A percentile compares a stretch with the other conserved stretches of the same genome.
Conservation (phyloP, 2,113 vertebrate species). For the Calidris pygmaea region DNA sequence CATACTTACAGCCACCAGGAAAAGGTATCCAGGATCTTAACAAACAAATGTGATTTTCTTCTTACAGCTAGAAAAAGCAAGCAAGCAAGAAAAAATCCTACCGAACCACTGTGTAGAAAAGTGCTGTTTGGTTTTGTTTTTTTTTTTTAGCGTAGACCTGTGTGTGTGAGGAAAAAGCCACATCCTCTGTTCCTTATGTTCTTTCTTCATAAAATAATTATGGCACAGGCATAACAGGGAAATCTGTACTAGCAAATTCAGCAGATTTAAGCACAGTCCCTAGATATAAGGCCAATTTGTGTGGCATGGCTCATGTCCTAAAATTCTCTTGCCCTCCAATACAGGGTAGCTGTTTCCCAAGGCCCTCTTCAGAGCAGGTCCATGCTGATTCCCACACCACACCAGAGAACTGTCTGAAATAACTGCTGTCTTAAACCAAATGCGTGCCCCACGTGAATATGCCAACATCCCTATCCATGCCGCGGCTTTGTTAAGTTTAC, state of each 20-base stretch:
- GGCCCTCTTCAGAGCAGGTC: background rate
- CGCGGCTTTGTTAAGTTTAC: background rate
- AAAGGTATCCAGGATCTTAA: background rate
- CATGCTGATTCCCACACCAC: background rate
- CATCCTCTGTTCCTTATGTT: background rate
- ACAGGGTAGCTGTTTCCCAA: background rate
- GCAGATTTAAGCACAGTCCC: background rate
- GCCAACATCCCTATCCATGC: too few species aligned
- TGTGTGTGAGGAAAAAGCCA: background rate
- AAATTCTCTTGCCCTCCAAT: background rate
- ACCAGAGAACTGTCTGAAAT: background rate
- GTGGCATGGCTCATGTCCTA: background rate
- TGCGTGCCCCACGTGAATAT: rapidly evolving
- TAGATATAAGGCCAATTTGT: background rate
- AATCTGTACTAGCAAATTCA: background rate
- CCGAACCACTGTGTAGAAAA: background rate
- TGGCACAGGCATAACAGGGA: background rate
- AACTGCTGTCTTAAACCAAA: background rate
- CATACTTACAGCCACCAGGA: background rate
- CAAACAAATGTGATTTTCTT: background rate
- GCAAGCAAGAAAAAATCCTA: background rate
- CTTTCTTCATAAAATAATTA: background rate
- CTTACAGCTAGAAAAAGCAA: background rate
- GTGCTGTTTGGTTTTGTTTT: too few species aligned
- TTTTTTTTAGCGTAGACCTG: background rate